Conservation (phyloP, 35 echinoderm and acorn worm genomes). For the Stichopus chloronotus region DNA sequence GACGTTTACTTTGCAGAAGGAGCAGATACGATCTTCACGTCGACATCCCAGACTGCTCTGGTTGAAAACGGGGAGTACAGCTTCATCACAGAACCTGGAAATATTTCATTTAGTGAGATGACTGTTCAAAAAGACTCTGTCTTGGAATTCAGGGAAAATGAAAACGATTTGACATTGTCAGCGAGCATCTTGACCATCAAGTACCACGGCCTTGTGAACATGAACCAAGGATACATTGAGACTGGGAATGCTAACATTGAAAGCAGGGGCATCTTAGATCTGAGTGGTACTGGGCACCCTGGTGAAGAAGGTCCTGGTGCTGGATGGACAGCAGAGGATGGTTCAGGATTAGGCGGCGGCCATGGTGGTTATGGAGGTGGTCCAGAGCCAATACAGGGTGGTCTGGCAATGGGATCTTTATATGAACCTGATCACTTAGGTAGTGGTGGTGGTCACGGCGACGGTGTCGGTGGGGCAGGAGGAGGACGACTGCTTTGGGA, state of each 20-base stretch:
- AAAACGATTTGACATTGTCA: slow-evolving; percentile 81
- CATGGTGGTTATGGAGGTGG: slow-evolving; percentile 88
- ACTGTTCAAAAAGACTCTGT: slow-evolving; percentile 81
- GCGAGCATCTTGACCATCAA: slow-evolving; percentile 74
- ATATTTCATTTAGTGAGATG: slow-evolving; percentile 83
- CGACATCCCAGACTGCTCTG: slow-evolving; percentile 75
- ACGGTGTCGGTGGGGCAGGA: slow-evolving; percentile 77
- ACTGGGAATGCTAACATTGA: slow-evolving; percentile 84
- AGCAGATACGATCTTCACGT: slow-evolving; percentile 67
- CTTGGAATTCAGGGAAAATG: slow-evolving; percentile 66
- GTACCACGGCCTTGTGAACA: slow-evolving; percentile 74
- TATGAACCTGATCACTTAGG: slow-evolving; percentile 75
- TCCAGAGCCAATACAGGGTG: slow-evolving; percentile 70
- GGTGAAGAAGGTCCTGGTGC: slow-evolving; percentile 66
- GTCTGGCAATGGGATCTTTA: slow-evolving; percentile 75
- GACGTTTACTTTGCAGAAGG: slow-evolving; percentile 82
- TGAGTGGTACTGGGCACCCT: slow-evolving; percentile 74
- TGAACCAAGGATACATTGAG: slow-evolving; percentile 86
- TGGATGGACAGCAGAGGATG: slow-evolving; percentile 70
- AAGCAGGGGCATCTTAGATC: slow-evolving; percentile 80
- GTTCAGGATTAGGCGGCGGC: slow-evolving; percentile 76
- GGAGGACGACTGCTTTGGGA: slow-evolving; percentile 79
- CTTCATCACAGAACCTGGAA: slow-evolving; percentile 76
- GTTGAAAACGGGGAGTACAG: slow-evolving; percentile 76
- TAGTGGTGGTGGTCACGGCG: slow-evolving; percentile 86